phyloP scores from a whole-genome alignment of 2,113 vertebrate genomes.

The Amphiprion ocellaris region DNA sequence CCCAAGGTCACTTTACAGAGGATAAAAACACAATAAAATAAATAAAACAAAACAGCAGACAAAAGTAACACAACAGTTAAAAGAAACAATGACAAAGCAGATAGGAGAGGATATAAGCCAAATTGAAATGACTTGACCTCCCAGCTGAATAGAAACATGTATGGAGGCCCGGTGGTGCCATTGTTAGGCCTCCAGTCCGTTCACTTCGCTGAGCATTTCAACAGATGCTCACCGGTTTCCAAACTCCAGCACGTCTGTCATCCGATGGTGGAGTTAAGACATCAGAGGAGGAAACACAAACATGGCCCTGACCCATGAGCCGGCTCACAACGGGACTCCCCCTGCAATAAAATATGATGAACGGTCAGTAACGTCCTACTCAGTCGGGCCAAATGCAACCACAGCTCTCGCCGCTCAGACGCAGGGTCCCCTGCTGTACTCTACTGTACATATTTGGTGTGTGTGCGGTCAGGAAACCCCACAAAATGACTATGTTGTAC shows the following conservation, averaged over 20 bases:
- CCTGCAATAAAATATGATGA: slow-evolving; percentile 70
- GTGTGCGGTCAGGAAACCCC: slow-evolving; percentile 73
- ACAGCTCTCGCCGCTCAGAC: slow-evolving; percentile 53
- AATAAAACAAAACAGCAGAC: too few relatives aligned
- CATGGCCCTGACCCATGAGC: slow-evolving; percentile 48
- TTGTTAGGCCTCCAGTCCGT: background rate
- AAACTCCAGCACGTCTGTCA: slow-evolving; percentile 20
- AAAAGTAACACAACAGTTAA: too few relatives aligned
- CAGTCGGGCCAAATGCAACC: slow-evolving; percentile 52
- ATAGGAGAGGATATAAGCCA: too few relatives aligned
- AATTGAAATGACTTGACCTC: too few relatives aligned
- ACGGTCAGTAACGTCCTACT: slow-evolving; percentile 65
- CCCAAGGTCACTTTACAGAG: too few relatives aligned
- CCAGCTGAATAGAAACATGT: background rate
- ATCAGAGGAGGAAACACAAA: slow-evolving; percentile 62
- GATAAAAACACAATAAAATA: too few relatives aligned
- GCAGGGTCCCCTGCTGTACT: slow-evolving; percentile 41
- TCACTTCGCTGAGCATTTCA: slow-evolving; percentile 34
- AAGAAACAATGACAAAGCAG: too few relatives aligned
- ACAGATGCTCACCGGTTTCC: slow-evolving; percentile 42
- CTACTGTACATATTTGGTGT: slow-evolving; percentile 69
- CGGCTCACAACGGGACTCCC: slow-evolving; percentile 58
- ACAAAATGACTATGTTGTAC: slow-evolving; percentile 75
- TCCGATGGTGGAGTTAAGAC: slow-evolving; percentile 49
- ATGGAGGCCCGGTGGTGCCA: background rate